phyloP scores from a whole-genome alignment of 1,140 invertebrate genomes.

The Lordiphosa collinella region DNA sequence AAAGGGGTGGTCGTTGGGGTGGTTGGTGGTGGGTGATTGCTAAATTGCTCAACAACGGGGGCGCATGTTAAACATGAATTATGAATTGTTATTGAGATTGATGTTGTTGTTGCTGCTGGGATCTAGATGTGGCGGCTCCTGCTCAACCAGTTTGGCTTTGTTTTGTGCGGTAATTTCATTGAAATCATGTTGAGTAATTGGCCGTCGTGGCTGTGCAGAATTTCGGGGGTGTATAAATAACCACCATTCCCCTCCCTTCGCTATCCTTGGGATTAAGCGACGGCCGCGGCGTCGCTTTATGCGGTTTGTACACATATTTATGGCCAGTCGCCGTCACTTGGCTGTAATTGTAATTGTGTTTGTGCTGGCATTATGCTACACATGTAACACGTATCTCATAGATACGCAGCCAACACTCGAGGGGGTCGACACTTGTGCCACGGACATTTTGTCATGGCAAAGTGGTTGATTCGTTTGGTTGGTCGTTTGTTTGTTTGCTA shows the following conservation, averaged over 20 bases:
- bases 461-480: constrained; percentile 44
- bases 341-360: constrained; percentile 52
- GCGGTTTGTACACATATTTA: constrained; percentile 74
- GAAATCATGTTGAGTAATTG: constrained; percentile 80
- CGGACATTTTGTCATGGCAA: constrained; percentile 41
- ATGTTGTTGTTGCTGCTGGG: constrained; percentile 52
- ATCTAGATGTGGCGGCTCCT: constrained; percentile 3
- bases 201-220: constrained; percentile 36
- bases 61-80: constrained; percentile 79
- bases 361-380: constrained; percentile 61
- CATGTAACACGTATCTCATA: constrained; percentile 74
- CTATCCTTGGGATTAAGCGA: constrained; percentile 46
- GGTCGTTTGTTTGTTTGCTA: constrained; percentile 56
- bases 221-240: constrained; percentile 65
- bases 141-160: constrained; percentile 23
- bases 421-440: constrained; percentile 36
- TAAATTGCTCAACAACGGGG: constrained; percentile 61
- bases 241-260: constrained; percentile 20
- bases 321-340: constrained; percentile 54
- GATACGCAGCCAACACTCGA: constrained; percentile 38
- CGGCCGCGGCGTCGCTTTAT: constrained; percentile 59
- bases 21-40: constrained; percentile 23
- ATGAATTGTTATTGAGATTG: constrained; percentile 80
- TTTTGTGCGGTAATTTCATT: constrained; percentile 67
- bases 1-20: constrained; percentile 12